These are phyloP conservation scores for Odontophorus gujanensis DNA, from an alignment of 2,113 vertebrate genomes.

Conservation along the genomic window DNA sequence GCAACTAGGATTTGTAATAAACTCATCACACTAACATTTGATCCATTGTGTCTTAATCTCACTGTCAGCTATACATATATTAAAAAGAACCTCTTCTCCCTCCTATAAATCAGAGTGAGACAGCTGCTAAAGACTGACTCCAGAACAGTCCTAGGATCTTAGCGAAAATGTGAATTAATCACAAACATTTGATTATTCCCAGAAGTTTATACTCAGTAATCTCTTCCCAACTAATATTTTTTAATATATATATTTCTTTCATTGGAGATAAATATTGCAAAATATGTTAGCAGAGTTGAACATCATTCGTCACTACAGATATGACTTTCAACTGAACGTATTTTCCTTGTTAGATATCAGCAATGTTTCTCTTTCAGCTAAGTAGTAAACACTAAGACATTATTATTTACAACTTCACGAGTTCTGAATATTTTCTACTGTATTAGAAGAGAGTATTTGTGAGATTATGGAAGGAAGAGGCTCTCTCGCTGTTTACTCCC, in stretches of 20 bases:
- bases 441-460: neutral
- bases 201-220: neutral
- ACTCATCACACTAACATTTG: too few relatives aligned
- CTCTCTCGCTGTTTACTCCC: rapidly evolving
- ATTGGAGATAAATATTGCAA: neutral
- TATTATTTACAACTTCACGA: neutral
- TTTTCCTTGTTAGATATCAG: conserved; percentile 10
- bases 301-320: neutral
- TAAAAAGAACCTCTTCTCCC: too few relatives aligned
- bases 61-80: too few relatives aligned
- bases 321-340: neutral
- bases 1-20: too few relatives aligned
- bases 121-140: neutral
- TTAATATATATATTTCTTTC: neutral
- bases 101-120: too few relatives aligned
- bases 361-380: neutral
- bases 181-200: neutral
- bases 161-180: neutral
- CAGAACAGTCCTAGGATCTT: neutral
- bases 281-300: neutral
- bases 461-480: neutral
- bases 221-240: neutral
- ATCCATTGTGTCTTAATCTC: too few relatives aligned
- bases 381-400: neutral
- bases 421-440: neutral